Percentiles rank a stretch among this genome's conserved stretches.
phyloP scores from a whole-genome alignment of 1,140 invertebrate species.

The Cephus cinctus region DNA sequence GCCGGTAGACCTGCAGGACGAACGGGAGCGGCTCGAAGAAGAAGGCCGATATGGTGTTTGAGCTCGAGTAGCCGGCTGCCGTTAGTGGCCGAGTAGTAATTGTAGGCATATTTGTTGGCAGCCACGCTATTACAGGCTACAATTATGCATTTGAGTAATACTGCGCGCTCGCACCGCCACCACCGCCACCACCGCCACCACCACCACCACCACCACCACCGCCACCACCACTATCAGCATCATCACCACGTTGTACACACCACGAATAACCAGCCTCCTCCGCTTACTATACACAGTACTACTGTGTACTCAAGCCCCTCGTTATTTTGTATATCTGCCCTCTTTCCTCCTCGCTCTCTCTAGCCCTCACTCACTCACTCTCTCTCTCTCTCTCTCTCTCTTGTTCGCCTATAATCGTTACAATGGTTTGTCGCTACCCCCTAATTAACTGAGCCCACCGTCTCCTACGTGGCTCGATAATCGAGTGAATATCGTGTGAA shows the following conservation, averaged over 20 bases:
- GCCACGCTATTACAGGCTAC: slow-evolving; percentile 15
- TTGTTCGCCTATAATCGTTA: slow-evolving; percentile 9
- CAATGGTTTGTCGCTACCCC: slow-evolving; percentile 18
- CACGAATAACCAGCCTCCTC: slow-evolving; percentile 12
- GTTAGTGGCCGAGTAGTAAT: slow-evolving; percentile 16
- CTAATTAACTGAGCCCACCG: slow-evolving; percentile 15
- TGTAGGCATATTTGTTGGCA: slow-evolving; percentile 27
- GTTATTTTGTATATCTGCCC: slow-evolving; percentile 16
- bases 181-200: no score
- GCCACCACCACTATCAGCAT: no score
- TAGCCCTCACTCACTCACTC: no score
- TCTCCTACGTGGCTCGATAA: background rate
- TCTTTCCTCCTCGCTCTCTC: no score
- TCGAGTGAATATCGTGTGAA: no score
- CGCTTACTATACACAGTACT: background rate
- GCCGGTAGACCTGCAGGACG: no score
- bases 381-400: no score
- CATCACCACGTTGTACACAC: no score
- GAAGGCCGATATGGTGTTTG: no score
- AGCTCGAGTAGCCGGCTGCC: slow-evolving; percentile 6
- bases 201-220: no score
- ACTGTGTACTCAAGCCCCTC: slow-evolving; percentile 12
- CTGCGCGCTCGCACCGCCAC: no score
- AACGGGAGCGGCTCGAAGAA: no score
- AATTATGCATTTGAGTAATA: slow-evolving; percentile 27